Percentiles rank a stretch among this genome's conserved stretches.
phyloP scores from a whole-genome alignment of 2,797 vertebrate genomes.

The Clarias laeviceps region DNA sequence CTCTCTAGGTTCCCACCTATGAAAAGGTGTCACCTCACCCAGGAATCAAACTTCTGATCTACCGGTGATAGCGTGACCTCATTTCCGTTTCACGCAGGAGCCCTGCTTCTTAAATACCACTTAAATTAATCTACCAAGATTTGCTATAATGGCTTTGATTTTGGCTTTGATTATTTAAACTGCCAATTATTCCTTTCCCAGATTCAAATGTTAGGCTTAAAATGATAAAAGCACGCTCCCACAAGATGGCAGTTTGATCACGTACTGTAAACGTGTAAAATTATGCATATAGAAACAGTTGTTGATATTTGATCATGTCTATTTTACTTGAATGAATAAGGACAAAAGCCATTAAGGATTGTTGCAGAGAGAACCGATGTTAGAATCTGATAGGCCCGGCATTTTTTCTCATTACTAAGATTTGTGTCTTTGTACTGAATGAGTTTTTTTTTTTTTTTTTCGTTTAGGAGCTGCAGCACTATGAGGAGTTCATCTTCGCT shows the following conservation, averaged over 20 bases:
- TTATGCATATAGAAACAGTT: not conserved
- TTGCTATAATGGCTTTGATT: not conserved
- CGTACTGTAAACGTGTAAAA: not conserved
- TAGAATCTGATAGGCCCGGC: not conserved
- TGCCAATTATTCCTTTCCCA: not conserved
- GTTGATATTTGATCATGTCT: not conserved
- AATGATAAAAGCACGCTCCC: not conserved
- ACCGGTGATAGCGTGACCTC: too few relatives aligned
- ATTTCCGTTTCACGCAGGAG: too few relatives aligned
- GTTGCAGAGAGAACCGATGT: not conserved
- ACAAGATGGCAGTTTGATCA: not conserved
- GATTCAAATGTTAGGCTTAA: not conserved
- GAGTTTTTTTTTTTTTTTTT: not conserved
- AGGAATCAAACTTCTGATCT: too few relatives aligned
- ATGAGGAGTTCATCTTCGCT: constrained; percentile 88
- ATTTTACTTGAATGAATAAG: not conserved
- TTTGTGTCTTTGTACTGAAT: not conserved
- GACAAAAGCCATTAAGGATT: not conserved
- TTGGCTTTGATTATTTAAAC: not conserved
- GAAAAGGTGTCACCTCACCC: too few relatives aligned
- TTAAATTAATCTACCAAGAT: not conserved
- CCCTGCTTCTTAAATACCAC: not conserved
- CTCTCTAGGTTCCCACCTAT: too few relatives aligned
- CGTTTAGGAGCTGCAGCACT: constrained; percentile 86
- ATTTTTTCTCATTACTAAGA: not conserved